Evolutionary conservation across 2,888 invertebrate species (phyloP).

Genomic region (Drosophila formosana): DNA sequence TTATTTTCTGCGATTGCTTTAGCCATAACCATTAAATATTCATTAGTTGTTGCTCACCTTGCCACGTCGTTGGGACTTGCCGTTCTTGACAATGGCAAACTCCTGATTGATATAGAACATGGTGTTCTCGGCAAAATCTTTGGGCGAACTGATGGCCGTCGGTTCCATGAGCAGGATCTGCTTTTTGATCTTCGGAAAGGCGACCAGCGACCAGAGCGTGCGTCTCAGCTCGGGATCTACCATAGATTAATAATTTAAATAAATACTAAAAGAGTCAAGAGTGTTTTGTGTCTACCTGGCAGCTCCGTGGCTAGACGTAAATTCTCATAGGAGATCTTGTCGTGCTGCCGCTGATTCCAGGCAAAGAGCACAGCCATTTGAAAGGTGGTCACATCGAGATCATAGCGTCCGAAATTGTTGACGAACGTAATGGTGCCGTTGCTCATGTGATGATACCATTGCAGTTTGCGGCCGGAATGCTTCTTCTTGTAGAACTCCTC

Average conservation of each 20-base stretch:
- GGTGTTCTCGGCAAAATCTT: slow-evolving; percentile 97
- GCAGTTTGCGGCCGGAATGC: slow-evolving; percentile 98
- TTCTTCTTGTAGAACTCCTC: slow-evolving; percentile 99
- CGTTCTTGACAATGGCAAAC: slow-evolving; percentile 97
- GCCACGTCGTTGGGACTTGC: slow-evolving; percentile 96
- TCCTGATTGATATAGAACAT: slow-evolving; percentile 99
- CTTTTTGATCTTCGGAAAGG: slow-evolving; percentile 97
- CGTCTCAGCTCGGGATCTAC: slow-evolving; percentile 95
- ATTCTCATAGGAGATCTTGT: slow-evolving; percentile 98
- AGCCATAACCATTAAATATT: neutral
- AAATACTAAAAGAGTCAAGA: no score
- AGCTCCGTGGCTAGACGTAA: slow-evolving; percentile 97
- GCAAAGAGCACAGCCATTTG: slow-evolving; percentile 99
- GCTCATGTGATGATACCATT: slow-evolving; percentile 99
- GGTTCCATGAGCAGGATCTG: slow-evolving; percentile 95
- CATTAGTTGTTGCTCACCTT: slow-evolving; percentile 87
- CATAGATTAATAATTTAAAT: neutral
- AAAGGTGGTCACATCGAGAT: slow-evolving; percentile 99
- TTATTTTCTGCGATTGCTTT: neutral
- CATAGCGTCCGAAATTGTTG: slow-evolving; percentile 96
- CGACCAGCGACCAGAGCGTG: slow-evolving; percentile 97
- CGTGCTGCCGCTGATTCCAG: slow-evolving; percentile 98
- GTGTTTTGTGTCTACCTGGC: slow-evolving; percentile 87
- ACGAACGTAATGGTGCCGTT: slow-evolving; percentile 99
- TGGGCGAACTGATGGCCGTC: slow-evolving; percentile 91